Evolutionary conservation across 2,888 invertebrate genomes (phyloP).

Genomic region (Tethea ocularis): DNA sequence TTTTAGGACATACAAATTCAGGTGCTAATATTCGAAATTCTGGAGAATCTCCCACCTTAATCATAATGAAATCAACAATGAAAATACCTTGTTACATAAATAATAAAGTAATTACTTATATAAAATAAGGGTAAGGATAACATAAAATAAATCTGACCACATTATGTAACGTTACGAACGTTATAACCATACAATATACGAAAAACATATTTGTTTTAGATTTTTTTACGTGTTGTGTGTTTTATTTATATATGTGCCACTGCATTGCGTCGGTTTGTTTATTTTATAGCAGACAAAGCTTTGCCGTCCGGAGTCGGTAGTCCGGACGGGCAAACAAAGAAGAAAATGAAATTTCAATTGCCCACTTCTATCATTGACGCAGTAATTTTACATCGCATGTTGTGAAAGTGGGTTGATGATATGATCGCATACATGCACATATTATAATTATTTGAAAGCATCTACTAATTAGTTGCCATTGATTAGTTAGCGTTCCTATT

Average conservation of each 20-base stretch:
- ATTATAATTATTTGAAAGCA: background rate
- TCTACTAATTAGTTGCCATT: background rate
- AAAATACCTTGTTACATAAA: background rate
- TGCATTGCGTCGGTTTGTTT: slow-evolving; percentile 11
- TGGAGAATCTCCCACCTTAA: slow-evolving; percentile 32
- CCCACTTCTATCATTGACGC: background rate
- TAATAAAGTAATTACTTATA: background rate
- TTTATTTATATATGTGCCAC: background rate
- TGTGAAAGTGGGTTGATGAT: slow-evolving; percentile 2
- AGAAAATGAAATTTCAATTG: slow-evolving; percentile 2
- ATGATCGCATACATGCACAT: background rate
- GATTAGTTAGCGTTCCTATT: too few species aligned
- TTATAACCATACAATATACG: slow-evolving; percentile 18
- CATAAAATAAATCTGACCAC: slow-evolving; percentile 20
- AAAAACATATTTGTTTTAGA: slow-evolving; percentile 24
- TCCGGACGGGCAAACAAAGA: background rate
- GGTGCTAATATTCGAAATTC: slow-evolving; percentile 60
- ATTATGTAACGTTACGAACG: slow-evolving; percentile 12
- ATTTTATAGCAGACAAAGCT: background rate
- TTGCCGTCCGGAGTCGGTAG: background rate
- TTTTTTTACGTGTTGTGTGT: slow-evolving; percentile 16
- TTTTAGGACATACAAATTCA: slow-evolving; percentile 59
- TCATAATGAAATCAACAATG: background rate
- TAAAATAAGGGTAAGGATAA: background rate
- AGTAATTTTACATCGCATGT: slow-evolving; percentile 7